Base-by-base conservation (phyloP, 2,797 vertebrate species). In the Corythornis leucogaster region DNA sequence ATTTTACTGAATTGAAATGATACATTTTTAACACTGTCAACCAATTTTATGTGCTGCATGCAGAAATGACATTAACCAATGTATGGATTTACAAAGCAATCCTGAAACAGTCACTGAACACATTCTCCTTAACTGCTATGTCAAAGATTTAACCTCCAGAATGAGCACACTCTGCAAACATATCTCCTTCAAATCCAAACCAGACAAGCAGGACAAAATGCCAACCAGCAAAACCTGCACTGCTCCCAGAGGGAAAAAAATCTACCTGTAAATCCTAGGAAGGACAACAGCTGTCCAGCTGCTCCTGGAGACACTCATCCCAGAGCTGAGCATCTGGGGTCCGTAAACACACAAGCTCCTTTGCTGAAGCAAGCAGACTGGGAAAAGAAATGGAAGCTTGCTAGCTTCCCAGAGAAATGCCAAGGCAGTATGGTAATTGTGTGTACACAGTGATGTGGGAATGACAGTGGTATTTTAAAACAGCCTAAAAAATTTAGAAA, bases 161-260 rank as follows among this genome's bases (percentile, higher is more conserved):
- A 84, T 70, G 83, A 83, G 87, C 74, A 95, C 77, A 46, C 26
- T 10, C 22, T 80, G 55, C n/a, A 70, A 77, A 80, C 45, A 28
- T 11, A 73, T 31, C 82, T 24, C 70, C 33, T 87, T 70, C 69
- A 43, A 81, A 50, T 84, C 87, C 77, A 70, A 70, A 91, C 21
- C 84, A 86, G 80, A 89, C 45, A 86, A 94, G 81, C 33, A 87
- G 54, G 69, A 87, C 74, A 86, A 93, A 95, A 74, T 5, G 61
- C 79, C 54, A 85, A 76, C 51, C 79, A 61, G 66, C 85, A 92
- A 57, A 89, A 43, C 71, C 40, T 26, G 54, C 38, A 90, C 62
- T 50, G 26, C 12, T 94, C 70, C 81, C 71, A 66, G 28, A 55
- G 85, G 54, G 64, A 73, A 86, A 54, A 54, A 54, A 69, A 78